Conservation (phyloP, 2,113 vertebrate genomes). For the Naja naja region DNA sequence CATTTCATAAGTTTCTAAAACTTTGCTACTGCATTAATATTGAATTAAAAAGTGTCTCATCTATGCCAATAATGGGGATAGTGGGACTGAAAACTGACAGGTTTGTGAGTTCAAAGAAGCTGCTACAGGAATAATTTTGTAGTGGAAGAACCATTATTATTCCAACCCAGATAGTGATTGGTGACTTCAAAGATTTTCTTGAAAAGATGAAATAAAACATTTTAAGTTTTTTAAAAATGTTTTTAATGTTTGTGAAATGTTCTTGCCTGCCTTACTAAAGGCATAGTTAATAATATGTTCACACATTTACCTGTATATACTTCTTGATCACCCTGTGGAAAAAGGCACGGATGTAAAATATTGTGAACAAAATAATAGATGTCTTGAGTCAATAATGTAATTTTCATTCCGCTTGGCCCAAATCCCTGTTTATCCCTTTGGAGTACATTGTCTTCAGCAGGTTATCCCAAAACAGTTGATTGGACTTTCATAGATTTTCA, state of each 20-base stretch:
- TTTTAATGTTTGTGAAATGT: neutral
- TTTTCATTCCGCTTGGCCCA: neutral
- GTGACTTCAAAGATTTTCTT: neutral
- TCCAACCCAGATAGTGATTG: neutral
- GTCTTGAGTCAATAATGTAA: neutral
- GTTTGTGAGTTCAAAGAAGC: neutral
- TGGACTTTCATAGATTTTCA: neutral
- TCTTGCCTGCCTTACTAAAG: neutral
- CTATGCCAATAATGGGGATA: accelerated
- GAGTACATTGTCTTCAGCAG: neutral
- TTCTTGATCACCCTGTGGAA: neutral
- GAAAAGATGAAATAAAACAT: neutral
- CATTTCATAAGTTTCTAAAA: conserved; percentile 41
- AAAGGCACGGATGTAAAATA: neutral
- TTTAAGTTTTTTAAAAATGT: neutral
- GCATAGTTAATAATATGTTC: neutral
- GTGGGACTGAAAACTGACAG: neutral
- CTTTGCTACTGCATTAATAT: conserved; percentile 2
- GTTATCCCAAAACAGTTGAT: neutral
- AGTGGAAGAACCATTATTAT: conserved; percentile 5
- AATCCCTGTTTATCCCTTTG: neutral
- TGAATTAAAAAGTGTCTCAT: neutral
- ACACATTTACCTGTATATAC: neutral
- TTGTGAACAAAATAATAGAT: neutral
- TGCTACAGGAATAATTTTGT: neutral